Evolutionary conservation across 2,797 vertebrate species (phyloP).

Genomic region (Anas bernieri): DNA sequence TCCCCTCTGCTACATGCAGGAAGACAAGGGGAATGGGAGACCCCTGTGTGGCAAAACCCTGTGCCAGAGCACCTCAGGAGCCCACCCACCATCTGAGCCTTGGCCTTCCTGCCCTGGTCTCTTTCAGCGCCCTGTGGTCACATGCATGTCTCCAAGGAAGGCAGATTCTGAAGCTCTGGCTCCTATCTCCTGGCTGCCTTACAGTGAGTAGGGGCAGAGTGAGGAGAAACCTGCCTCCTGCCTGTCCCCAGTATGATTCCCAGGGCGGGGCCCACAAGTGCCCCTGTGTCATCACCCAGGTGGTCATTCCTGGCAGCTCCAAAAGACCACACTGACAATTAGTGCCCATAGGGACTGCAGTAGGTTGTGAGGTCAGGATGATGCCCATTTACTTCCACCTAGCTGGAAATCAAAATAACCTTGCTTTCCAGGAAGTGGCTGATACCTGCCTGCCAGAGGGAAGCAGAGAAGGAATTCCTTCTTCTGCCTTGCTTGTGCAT

Average conservation of each 20-base stretch:
- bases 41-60: accelerated
- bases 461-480: neutral
- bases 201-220: accelerated
- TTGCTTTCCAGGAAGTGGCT: neutral
- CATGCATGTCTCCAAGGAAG: neutral
- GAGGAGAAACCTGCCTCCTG: neutral
- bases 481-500: neutral
- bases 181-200: neutral
- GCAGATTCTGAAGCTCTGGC: neutral
- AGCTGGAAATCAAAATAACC: neutral
- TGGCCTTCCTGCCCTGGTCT: neutral
- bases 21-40: neutral
- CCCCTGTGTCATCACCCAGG: neutral
- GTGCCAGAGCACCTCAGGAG: neutral
- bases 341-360: neutral
- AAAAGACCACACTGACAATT: neutral
- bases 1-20: neutral
- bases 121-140: neutral
- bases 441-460: neutral
- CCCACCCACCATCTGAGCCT: accelerated
- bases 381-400: neutral
- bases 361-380: neutral
- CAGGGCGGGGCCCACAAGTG: neutral
- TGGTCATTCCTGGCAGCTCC: neutral
- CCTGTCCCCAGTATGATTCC: accelerated